Evolutionary conservation across 1,140 invertebrate genomes (phyloP).

Genomic region (Pogonomyrmex californicus): DNA sequence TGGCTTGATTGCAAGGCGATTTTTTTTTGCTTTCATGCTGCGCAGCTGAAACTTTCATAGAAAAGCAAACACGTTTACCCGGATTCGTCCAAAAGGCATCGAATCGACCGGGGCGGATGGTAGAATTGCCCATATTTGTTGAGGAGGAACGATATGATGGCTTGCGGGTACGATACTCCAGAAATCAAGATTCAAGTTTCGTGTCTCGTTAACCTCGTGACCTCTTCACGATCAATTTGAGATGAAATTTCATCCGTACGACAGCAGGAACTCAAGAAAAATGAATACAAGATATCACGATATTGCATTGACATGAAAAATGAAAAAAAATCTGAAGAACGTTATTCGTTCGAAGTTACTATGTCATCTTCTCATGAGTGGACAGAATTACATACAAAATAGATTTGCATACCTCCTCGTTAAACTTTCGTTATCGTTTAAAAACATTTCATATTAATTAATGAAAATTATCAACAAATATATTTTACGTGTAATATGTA

Average conservation of each 20-base stretch:
- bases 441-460: neutral
- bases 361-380: neutral
- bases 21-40: conserved; percentile 19
- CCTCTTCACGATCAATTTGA: conserved; percentile 36
- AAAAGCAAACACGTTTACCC: neutral
- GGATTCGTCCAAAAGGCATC: conserved; percentile 4
- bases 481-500: neutral
- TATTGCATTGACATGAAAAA: conserved; percentile 1
- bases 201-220: conserved; percentile 47
- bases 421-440: neutral
- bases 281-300: neutral
- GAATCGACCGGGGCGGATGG: neutral
- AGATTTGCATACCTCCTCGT: neutral
- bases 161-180: conserved; percentile 20
- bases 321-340: neutral
- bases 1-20: conserved; percentile 16
- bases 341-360: neutral
- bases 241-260: conserved; percentile 39
- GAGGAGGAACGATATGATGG: conserved; percentile 19
- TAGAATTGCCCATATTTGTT: conserved; percentile 17
- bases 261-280: neutral
- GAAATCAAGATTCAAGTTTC: conserved; percentile 55
- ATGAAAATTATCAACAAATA: neutral
- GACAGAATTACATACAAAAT: neutral
- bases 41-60: conserved; percentile 10